Evolutionary conservation across 2,888 invertebrate species (phyloP), one percentile per base, ranked within the genome.

Genomic region (Dichetophora obliterata): DNA sequence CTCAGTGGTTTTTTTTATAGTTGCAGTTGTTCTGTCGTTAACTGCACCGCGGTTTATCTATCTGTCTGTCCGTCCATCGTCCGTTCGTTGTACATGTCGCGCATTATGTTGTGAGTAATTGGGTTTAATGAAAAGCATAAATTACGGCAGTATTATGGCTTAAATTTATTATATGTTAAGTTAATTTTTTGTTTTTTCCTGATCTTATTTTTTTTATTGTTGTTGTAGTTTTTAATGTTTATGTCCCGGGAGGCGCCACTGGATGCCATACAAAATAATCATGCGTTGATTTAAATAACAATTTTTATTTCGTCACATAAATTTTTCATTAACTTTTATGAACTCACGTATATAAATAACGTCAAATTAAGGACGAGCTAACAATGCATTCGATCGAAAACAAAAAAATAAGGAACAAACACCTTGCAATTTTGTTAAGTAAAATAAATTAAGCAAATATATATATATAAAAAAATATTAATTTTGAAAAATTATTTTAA

Each of bases 251-350:
- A 19, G 14, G 2, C 2, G 14, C 11, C 59, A 59, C 59, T 59
- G 59, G 24, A 16, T 11, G 24, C 22, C 59, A 27, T 16, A 27
- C 24, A 27, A 22, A 27, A 59, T 59, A 22, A 59, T 22, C 27
- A 59, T 59, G 27, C 59, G 59, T 59, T 59, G 59, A 59, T 59
- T 59, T 59, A 59, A 59, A 59, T 27, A 16, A 59, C 59, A 43
- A 43, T 43, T 43, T 43, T 43, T 43, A 43, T 43, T 43, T 43
- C 43, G 19, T 37, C 66, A 66, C n/a, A 34, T 8, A 31, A 68
- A 27, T 48, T 48, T 68, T 68, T 50, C 68, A 68, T 68, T 68
- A 68, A 68, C 68, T 68, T 68, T 68, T 27, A 68, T 68, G 68
- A 68, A 68, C 68, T 24, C 48, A 9, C 50, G 50, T 48, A n/a